Evolutionary conservation across 2,797 vertebrate species (phyloP), one percentile per base, ranked within the genome.

Genomic region (Avahi laniger): DNA sequence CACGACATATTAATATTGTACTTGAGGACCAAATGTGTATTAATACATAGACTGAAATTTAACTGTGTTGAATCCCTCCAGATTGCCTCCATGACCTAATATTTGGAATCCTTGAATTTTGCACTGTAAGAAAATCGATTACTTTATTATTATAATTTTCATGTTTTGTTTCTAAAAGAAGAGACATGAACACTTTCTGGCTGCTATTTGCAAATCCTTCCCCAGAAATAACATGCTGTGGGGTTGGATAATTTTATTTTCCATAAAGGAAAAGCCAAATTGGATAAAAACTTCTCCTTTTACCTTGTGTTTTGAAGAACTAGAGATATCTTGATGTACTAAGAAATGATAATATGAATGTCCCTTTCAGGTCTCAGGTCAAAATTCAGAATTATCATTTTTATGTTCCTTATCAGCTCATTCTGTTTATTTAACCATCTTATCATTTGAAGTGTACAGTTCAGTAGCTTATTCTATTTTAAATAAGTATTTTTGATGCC

Each of bases 121-220:
- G 73, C 84, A 93, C 87, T 96, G 95, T 12, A 93, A 97, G 96
- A 96, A 97, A 97, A 97, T 95, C 93, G 96, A 96, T 97, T 96
- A 96, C 96, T 95, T 96, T 96, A 98, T 98, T 96, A 97, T 96
- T 96, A 96, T 97, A 97, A 96, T 98, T 97, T 97, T 96, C 96
- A 92, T 96, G 95, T 95, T 96, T 97, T 97, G 95, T 97, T 96
- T 96, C 95, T 97, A 96, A 96, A 97, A 97, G 92, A 97, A 82
- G 93, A 97, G 97, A 96, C 69, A 65, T 1, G 78, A 97, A 75
- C 46, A 79, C 79, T 96, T 97, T 96, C 95, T 95, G 96, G 93
- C 92, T 94, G 90, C 95, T 97, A 92, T 98, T 95, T 96, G 93
- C 96, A 97, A 97, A 92, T 95, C 79, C 93, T 96, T 96, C 92